Evolutionary conservation across 2,113 vertebrate species (phyloP), one percentile per base, ranked within the genome.

Genomic region (Anhinga rufa): DNA sequence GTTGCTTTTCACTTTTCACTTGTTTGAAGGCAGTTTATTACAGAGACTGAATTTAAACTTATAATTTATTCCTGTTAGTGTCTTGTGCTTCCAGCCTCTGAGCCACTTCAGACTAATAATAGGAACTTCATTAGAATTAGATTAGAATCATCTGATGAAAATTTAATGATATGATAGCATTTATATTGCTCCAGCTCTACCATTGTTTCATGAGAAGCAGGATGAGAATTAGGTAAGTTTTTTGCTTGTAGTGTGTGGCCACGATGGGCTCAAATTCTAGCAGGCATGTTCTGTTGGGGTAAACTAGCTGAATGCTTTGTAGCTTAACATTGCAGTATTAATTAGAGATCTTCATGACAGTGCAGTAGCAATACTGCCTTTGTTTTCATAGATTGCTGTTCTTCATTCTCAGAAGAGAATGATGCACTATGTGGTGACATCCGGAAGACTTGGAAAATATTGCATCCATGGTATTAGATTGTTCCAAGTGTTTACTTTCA

Each of bases 401-500:
- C 77, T 91, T 88, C 69, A 34, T 86, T 95, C 65, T 95, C 2
- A 0, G 68, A 91, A 89, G 80, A 78, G 89, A 91, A 86, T 91
- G 95, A 86, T 90, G 75, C 82, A 70, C 58, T 93, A 12, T 88
- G 75, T 83, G 72, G 32, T 86, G 52, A 86, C 82, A 94, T 94
- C 87, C 38, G 17, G 79, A 93, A 93, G 86, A 68, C 82, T 83
- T 80, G 40, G 85, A 93, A 92, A 94, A 95, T 78, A 65, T 3
- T 77, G 42, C 4, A 1, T 86, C 91, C 61, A 42, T 74, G 46
- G 34, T 62, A n/a, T 82, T 93, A 81, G 88, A 40, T 90, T 95
- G 90, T 88, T 95, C 55, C 72, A 96, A 96, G 83, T 86, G 82
- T 92, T 96, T 96, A 86, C 71, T 96, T 95, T 87, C 46, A 83